These are phyloP conservation scores for Drosophila rellima DNA, from an alignment of 2,888 invertebrate genomes.

Conservation along the genomic window DNA sequence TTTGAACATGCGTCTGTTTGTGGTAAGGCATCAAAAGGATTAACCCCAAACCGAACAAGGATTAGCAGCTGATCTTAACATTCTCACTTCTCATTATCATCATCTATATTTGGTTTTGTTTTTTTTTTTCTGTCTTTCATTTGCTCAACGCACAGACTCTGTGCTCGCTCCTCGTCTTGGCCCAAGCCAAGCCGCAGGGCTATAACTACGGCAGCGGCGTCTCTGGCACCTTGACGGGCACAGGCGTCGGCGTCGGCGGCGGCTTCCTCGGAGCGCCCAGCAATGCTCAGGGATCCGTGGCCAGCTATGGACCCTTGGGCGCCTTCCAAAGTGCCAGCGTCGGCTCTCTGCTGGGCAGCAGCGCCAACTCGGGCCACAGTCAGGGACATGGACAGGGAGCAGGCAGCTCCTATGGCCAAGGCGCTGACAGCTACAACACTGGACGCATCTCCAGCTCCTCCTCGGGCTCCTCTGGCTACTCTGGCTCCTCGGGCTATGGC, in stretches of 20 bases:
- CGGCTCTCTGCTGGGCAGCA: conserved; percentile 54
- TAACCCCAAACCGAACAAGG: conserved; percentile 27
- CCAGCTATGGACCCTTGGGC: conserved; percentile 67
- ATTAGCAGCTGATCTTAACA: conserved; percentile 24
- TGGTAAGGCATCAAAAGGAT: conserved; percentile 63
- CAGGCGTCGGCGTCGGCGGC: conserved; percentile 19
- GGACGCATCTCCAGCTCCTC: conserved; percentile 21
- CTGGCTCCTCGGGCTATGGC: conserved; percentile 23
- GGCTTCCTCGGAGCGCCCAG: conserved; percentile 53
- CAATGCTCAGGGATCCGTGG: conserved; percentile 45
- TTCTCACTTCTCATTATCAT: too few relatives aligned
- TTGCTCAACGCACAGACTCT: conserved; percentile 55
- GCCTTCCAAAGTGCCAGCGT: conserved; percentile 65
- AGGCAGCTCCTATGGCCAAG: conserved; percentile 20
- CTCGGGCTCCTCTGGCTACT: conserved; percentile 20
- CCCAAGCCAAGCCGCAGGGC: conserved; percentile 79
- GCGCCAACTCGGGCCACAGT: conserved; percentile 27
- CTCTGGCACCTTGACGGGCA: conserved; percentile 60
- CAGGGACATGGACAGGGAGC: conserved; percentile 20
- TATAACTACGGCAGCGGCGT: conserved; percentile 79
- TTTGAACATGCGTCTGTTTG: conserved; percentile 75
- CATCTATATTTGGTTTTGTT: conserved; percentile 4
- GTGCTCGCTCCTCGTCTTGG: conserved; percentile 65
- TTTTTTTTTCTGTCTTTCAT: not conserved
- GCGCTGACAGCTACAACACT: conserved; percentile 26